Base-by-base conservation (phyloP, 2,888 invertebrate species). In the Agrypnus murinus region DNA sequence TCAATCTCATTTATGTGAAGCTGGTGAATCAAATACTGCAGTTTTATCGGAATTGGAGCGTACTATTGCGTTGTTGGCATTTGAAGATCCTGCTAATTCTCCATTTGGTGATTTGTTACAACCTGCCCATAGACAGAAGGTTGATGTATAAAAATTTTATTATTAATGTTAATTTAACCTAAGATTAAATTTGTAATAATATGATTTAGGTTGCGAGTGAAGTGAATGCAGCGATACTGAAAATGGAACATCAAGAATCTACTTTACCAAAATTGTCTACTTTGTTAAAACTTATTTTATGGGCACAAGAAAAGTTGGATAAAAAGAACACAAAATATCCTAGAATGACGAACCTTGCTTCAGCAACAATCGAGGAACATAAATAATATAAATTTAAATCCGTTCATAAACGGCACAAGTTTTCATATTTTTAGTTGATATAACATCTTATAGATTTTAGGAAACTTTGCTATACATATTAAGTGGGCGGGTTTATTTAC, bases 291-390 rank as follows among this genome's bases (percentile, higher is more conserved):
- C 90, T 98, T 86, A 94, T 99, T 78, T 87, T 98, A 50, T 99
- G 98, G 98, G 95, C 97, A 0, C 98, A 99, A 85, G 95, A 95
- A 65, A 96, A 98, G 84, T 88, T 99, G 25, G 97, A 97, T 84
- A 96, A 94, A 82, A 96, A 96, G 83, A 96, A 96, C 86, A 91
- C 96, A n/a, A 95, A 93, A 84, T 98, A 97, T 83, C 96, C 97
- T 3, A 96, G 95, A 87, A 97, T 98, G 96, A 94, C 94, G 36
- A 96, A 98, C 85, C 88, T 98, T 72, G 94, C 95, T 36, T 92
- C 91, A 77, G 95, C 95, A 8, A 91, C 92, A 3, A 92, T 96
- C 81, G 95, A 95, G 78, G 91, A 89, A 78, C 89, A 90, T 72
- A 92, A 92, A 86, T 92, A 88, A 84, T 74, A 67, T 74, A 73